Conservation (phyloP, 1,140 invertebrate genomes). For the Steinernema khuongi region DNA sequence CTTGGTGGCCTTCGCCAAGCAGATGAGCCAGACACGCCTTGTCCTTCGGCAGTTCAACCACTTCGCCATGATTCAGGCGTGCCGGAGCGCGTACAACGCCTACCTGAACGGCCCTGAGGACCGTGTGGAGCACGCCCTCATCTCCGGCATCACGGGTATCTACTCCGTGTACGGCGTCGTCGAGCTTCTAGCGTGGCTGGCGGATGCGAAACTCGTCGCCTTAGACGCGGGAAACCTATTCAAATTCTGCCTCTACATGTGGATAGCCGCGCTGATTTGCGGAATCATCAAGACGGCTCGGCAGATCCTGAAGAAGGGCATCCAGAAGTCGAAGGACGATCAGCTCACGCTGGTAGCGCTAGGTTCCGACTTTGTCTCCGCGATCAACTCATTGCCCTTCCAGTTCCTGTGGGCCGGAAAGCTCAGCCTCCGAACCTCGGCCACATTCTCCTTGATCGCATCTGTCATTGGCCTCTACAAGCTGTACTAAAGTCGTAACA, state of each 20-base stretch:
- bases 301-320: conserved; percentile 23
- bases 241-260: conserved; percentile 42
- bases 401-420: conserved; percentile 40
- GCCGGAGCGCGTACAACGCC: conserved; percentile 7
- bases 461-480: conserved; percentile 42
- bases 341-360: conserved; percentile 25
- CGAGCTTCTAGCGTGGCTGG: conserved; percentile 36
- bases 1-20: conserved; percentile 37
- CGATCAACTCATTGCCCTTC: conserved; percentile 29
- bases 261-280: conserved; percentile 33
- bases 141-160: conserved; percentile 34
- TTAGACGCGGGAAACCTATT: conserved; percentile 29
- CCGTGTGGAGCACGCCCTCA: conserved; percentile 25
- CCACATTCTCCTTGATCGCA: conserved; percentile 34
- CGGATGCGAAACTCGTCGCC: conserved; percentile 34
- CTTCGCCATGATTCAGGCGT: conserved; percentile 34
- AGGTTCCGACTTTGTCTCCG: conserved; percentile 30
- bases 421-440: conserved; percentile 24
- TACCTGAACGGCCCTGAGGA: conserved; percentile 18
- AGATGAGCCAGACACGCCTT: conserved; percentile 35
- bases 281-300: conserved; percentile 32
- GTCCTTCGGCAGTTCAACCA: conserved; percentile 43
- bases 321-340: conserved; percentile 32
- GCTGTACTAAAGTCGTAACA: conserved; percentile 15
- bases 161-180: conserved; percentile 43